phyloP scores from a whole-genome alignment of 2,113 vertebrate species.

The Lampris incognitus region DNA sequence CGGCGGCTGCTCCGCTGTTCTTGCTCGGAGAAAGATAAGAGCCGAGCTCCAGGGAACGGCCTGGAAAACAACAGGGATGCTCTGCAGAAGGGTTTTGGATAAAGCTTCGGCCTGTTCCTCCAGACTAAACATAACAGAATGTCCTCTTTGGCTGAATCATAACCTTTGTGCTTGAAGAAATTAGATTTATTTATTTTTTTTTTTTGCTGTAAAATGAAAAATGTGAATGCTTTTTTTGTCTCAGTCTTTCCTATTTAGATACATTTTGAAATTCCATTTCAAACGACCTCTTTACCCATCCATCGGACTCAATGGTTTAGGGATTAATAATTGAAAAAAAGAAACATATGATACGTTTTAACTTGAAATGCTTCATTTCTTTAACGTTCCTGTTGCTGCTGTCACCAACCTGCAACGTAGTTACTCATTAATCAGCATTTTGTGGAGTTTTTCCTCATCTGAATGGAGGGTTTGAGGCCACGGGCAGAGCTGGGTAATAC shows the following conservation, averaged over 20 bases:
- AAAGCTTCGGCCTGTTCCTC: neutral
- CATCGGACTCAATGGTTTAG: neutral
- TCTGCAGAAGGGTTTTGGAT: neutral
- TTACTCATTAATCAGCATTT: neutral
- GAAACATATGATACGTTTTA: neutral
- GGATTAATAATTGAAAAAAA: neutral
- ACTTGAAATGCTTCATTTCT: neutral
- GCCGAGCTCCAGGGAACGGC: neutral
- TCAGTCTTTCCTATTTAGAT: neutral
- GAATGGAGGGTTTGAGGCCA: no score
- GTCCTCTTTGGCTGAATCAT: neutral
- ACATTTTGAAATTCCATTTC: neutral
- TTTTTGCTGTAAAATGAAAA: no score
- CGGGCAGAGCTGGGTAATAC: no score
- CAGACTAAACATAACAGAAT: neutral
- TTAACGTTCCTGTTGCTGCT: neutral
- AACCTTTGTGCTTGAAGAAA: neutral
- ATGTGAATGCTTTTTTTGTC: no score
- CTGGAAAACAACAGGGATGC: neutral
- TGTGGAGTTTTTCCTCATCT: no score
- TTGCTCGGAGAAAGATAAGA: conserved; percentile 40
- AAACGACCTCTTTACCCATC: neutral
- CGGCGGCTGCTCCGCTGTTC: conserved; percentile 39
- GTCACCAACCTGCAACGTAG: neutral
- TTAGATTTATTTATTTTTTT: neutral